A percentile compares a stretch with the other conserved stretches of the same genome.
These are phyloP conservation scores for Chaetophractus vellerosus DNA, from an alignment of 2,797 vertebrate genomes.

Conservation along the genomic window DNA sequence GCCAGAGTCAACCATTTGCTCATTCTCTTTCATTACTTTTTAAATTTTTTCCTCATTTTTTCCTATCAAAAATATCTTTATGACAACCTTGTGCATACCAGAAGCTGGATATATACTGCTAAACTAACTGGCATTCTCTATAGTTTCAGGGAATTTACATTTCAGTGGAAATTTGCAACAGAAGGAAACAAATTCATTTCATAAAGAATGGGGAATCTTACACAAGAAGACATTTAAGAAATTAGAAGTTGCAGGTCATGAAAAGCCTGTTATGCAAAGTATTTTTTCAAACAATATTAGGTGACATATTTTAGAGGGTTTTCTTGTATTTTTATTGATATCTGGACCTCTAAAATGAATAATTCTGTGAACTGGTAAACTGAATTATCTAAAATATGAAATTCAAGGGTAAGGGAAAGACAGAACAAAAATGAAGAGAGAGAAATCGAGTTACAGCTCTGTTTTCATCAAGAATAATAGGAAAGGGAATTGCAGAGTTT, in stretches of 20 bases:
- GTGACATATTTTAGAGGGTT: not conserved
- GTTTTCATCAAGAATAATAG: no score
- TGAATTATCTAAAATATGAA: no score
- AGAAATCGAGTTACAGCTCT: no score
- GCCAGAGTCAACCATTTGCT: not conserved
- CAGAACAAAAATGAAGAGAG: no score
- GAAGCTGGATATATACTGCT: not conserved
- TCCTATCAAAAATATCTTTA: not conserved
- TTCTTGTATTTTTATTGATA: not conserved
- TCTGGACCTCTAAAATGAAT: not conserved
- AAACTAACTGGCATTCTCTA: not conserved
- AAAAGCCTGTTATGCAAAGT: not conserved
- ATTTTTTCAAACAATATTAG: not conserved
- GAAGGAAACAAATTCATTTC: not conserved
- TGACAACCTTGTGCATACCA: not conserved
- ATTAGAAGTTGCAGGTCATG: not conserved
- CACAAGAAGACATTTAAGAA: not conserved
- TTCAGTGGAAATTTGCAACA: not conserved
- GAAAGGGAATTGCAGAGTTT: rapidly evolving
- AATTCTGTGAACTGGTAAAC: not conserved
- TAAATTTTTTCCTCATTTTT: not conserved
- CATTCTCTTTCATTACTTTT: not conserved
- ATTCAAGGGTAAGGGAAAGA: no score
- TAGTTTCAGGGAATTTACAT: rapidly evolving
- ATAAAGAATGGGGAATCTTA: not conserved